These are phyloP conservation scores for Zaprionus lineosus DNA, from an alignment of 2,888 invertebrate species.

Conservation along the genomic window DNA sequence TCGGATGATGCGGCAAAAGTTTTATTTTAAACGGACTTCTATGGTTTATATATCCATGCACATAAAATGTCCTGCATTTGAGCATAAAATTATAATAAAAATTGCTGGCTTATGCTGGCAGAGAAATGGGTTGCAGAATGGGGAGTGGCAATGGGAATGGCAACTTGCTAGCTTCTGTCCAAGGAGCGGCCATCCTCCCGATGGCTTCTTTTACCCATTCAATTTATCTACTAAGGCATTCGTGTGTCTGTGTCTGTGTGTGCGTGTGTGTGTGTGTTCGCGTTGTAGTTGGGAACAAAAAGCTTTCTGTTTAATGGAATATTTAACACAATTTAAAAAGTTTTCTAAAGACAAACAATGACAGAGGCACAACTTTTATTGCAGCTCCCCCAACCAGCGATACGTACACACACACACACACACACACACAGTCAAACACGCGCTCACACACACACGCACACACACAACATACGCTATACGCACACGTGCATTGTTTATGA, in stretches of 20 bases:
- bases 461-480: conserved; percentile 20
- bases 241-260: too few relatives aligned
- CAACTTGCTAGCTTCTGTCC: not conserved
- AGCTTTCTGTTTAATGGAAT: conserved; percentile 78
- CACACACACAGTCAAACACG: not conserved
- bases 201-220: conserved; percentile 38
- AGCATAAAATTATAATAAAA: conserved; percentile 76
- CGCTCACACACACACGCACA: conserved; percentile 1
- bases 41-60: conserved; percentile 9
- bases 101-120: conserved; percentile 47
- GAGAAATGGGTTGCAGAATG: too few relatives aligned
- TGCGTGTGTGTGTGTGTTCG: conserved; percentile 42
- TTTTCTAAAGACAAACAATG: conserved; percentile 70
- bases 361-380: conserved; percentile 40
- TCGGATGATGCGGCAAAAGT: conserved; percentile 31
- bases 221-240: conserved; percentile 50
- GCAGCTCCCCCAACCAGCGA: conserved; percentile 12
- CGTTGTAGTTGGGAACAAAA: conserved; percentile 45
- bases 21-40: conserved; percentile 11
- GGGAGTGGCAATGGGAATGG: too few relatives aligned
- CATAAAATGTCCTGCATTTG: conserved; percentile 54
- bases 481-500: conserved; percentile 61
- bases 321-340: conserved; percentile 78
- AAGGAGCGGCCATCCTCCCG: not conserved
- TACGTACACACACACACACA: not conserved